Evolutionary conservation across 2,888 invertebrate genomes (phyloP), one percentile per base, ranked within the genome.

Genomic region (Phorcus lineatus): DNA sequence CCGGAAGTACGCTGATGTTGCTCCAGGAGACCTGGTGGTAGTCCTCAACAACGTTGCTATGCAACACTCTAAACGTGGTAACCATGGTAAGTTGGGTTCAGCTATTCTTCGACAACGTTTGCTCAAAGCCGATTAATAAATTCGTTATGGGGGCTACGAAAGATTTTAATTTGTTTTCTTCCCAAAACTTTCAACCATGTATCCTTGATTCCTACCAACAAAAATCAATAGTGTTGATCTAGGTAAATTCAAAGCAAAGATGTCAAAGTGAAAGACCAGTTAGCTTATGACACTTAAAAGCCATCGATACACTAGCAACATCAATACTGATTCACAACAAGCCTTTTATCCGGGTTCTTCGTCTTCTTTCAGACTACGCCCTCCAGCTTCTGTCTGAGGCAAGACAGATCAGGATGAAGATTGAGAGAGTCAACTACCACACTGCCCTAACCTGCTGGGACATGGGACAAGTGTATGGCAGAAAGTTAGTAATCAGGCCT

Each of bases 41-140:
- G 22, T 74, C 17, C 80, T 82, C 47, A 82, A 82, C 78, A 82
- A 82, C 52, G 80, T 82, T 40, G 82, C 74, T 53, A 82, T 80
- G 80, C 82, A 82, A 67, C 77, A 80, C 67, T 66, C 78, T 47
- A 62, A 77, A 22, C 66, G 78, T 16, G 52, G 70, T 55, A 74
- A 78, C 36, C 75, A 77, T 53, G 77, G 82, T 82, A 24, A 62
- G 80, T 55, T n/a, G 7, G 17, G 7, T 31, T 54, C 11, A 13
- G 6, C 13, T 11, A 6, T 47, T 9, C 47, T 13, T 47, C 36
- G 4, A 36, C 2, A 36, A 36, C 36, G n/a, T n/a, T n/a, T n/a
- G n/a, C n/a, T n/a, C n/a, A n/a, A n/a, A n/a, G n/a, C n/a, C n/a
- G n/a, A n/a, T n/a, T n/a, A n/a, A n/a, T n/a, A n/a, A n/a, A n/a